Evolutionary conservation across 2,797 vertebrate genomes (phyloP).

Genomic region (Leptatherina wallacei): DNA sequence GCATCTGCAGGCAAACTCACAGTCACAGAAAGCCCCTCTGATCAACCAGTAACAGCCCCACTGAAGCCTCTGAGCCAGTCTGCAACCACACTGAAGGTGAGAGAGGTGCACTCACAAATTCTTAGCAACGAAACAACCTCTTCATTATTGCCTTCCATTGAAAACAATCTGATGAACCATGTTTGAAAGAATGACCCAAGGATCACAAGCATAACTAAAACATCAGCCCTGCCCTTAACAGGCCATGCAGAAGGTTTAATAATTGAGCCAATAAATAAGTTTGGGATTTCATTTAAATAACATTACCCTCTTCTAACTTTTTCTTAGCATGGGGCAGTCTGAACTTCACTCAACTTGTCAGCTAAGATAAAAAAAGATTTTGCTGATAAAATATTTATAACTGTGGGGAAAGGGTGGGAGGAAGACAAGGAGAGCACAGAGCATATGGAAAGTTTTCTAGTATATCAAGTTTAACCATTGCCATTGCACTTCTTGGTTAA

Average conservation of each 20-base stretch:
- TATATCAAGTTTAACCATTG: slow-evolving; percentile 2
- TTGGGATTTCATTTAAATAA: slow-evolving; percentile 19
- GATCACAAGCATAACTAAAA: slow-evolving; percentile 42
- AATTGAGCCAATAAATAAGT: slow-evolving; percentile 8
- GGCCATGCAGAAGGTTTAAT: slow-evolving; percentile 4
- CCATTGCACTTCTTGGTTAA: neutral
- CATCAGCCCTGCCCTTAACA: slow-evolving; percentile 17
- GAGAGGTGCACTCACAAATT: slow-evolving; percentile 10
- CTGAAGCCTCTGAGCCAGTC: slow-evolving; percentile 32
- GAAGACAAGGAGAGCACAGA: neutral
- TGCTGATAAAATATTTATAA: slow-evolving; percentile 55
- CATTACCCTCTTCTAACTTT: neutral
- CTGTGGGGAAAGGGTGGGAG: neutral
- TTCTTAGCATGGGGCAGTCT: slow-evolving; percentile 3
- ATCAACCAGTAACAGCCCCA: slow-evolving; percentile 11
- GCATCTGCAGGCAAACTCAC: slow-evolving; percentile 75
- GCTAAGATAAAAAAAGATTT: slow-evolving; percentile 13
- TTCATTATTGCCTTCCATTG: slow-evolving; percentile 4
- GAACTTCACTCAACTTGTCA: slow-evolving; percentile 20
- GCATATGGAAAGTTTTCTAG: slow-evolving; percentile 14
- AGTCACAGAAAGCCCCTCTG: slow-evolving; percentile 11
- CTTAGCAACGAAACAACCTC: slow-evolving; percentile 3
- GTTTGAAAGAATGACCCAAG: neutral
- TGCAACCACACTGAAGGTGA: slow-evolving; percentile 58
- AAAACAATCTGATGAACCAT: slow-evolving; percentile 23